Conservation (phyloP, 2,797 vertebrate genomes). For the Taenioides sp. region DNA sequence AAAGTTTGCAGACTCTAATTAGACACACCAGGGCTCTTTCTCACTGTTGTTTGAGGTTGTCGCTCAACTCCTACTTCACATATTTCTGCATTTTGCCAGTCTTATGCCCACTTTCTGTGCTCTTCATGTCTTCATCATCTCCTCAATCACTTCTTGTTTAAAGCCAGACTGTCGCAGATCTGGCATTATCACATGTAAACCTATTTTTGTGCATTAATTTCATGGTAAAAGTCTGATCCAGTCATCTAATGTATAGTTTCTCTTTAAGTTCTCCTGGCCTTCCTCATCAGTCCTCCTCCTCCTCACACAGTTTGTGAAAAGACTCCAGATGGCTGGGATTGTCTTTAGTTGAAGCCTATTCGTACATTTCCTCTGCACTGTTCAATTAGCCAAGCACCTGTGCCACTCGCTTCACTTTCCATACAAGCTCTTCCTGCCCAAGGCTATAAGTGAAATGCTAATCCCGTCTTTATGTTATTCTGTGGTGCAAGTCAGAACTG, state of each 20-base stretch:
- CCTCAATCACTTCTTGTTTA: background rate
- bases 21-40: constrained; percentile 2
- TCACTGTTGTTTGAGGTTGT: background rate
- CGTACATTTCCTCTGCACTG: constrained; percentile 40
- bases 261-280: constrained; percentile 36
- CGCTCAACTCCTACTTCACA: constrained; percentile 11
- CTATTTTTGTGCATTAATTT: constrained; percentile 35
- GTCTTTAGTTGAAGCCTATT: constrained; percentile 58
- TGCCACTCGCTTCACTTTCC: constrained; percentile 46
- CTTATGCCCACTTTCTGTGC: background rate
- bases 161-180: background rate
- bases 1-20: constrained; percentile 4
- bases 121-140: background rate
- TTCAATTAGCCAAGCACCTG: constrained; percentile 66
- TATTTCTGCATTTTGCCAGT: background rate
- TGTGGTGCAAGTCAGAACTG: constrained; percentile 20
- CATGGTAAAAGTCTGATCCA: constrained; percentile 16
- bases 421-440: constrained; percentile 39
- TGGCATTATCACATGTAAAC: constrained; percentile 5
- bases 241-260: constrained; percentile 8
- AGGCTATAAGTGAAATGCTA: constrained; percentile 42
- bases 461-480: constrained; percentile 36
- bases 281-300: constrained; percentile 39
- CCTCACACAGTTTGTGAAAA: constrained; percentile 51
- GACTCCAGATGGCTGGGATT: constrained; percentile 66